A percentile compares a stretch with the other conserved stretches of the same genome.
Evolutionary conservation across 2,888 invertebrate species (phyloP).

Genomic region (Pardosa pseudoannulata): DNA sequence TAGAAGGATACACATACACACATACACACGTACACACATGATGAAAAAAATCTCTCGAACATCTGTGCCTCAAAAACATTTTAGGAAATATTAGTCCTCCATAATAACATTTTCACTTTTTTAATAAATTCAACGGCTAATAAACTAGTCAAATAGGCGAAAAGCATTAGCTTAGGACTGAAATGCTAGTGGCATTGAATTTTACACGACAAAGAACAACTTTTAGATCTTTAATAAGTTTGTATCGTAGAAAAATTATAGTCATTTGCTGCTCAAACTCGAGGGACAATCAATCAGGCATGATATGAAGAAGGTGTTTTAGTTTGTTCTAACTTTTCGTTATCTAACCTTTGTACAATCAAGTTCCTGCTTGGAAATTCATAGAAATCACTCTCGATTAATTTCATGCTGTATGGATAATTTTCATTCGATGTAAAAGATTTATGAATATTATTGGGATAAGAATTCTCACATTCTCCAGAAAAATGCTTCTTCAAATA

Average conservation of each 20-base stretch:
- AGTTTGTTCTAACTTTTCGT: no score
- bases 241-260: conserved; percentile 44
- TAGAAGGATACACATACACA: no score
- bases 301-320: not conserved
- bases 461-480: no score
- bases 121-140: not conserved
- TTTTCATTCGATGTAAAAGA: no score
- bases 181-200: conserved; percentile 2
- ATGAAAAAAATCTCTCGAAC: not conserved
- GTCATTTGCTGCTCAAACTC: conserved; percentile 50
- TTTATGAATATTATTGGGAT: no score
- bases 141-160: not conserved
- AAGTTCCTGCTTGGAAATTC: no score
- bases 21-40: no score
- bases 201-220: not conserved
- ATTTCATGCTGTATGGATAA: no score
- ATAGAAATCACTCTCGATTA: no score
- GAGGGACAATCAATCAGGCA: conserved; percentile 55
- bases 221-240: conserved; percentile 40
- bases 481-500: no score
- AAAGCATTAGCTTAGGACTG: not conserved
- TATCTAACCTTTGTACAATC: no score
- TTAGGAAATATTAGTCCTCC: not conserved
- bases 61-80: conserved; percentile 20
- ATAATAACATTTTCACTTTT: conserved; percentile 25